These are phyloP conservation scores for Lacerta bilineata DNA, from an alignment of 2,797 vertebrate species.

Conservation along the genomic window DNA sequence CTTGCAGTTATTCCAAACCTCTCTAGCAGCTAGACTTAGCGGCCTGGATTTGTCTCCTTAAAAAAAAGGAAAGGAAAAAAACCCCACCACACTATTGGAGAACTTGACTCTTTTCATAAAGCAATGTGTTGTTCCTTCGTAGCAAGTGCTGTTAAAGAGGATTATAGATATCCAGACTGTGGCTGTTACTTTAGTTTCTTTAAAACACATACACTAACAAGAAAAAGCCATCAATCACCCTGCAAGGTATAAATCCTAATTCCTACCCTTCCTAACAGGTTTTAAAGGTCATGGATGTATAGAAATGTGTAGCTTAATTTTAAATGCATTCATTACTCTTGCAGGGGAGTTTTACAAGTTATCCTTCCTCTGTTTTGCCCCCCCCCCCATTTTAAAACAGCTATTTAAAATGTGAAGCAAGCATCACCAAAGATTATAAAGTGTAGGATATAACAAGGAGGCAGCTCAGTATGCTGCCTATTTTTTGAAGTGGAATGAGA, in stretches of 20 bases:
- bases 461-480: constrained; percentile 4
- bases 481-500: background rate
- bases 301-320: constrained; percentile 74
- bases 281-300: constrained; percentile 74
- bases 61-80: background rate
- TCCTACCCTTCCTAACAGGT: constrained; percentile 73
- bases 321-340: constrained; percentile 67
- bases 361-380: constrained; percentile 50
- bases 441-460: background rate
- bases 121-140: constrained; percentile 71
- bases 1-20: constrained; percentile 26
- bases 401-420: constrained; percentile 72
- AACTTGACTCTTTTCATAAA: constrained; percentile 68
- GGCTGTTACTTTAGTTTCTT: constrained; percentile 69
- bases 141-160: constrained; percentile 67
- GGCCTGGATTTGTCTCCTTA: constrained; percentile 62
- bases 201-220: background rate
- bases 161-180: constrained; percentile 72
- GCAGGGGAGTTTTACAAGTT: constrained; percentile 53
- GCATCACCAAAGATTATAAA: constrained; percentile 55
- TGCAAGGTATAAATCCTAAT: constrained; percentile 71
- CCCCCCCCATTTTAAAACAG: constrained; percentile 36
- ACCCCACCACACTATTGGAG: constrained; percentile 47
- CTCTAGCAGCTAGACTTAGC: constrained; percentile 33
- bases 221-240: constrained; percentile 73